Evolutionary conservation across 2,797 vertebrate species (phyloP), one percentile per base, ranked within the genome.

Genomic region (Phrynocephalus vlangalii): DNA sequence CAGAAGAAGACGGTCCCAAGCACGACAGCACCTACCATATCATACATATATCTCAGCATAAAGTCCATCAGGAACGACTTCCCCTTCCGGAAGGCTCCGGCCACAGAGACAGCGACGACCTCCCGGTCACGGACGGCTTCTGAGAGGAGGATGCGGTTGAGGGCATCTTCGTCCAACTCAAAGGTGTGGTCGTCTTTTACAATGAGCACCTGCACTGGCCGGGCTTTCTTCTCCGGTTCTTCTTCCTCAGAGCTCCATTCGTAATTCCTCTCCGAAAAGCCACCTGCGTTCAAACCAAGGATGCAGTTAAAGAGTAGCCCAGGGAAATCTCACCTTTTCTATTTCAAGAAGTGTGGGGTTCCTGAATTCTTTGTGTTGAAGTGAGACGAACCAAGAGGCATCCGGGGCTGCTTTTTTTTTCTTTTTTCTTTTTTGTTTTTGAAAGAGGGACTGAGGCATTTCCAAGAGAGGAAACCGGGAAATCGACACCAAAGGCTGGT

Each of bases 11-110:
- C 33, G 33, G 48, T 10, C 15, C 24, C 18, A 44, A 44, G 5
- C 38, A 44, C 38, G 38, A 44, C 33, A 18, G 52, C 30, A 73
- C 96, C 86, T 93, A 99, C 99, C 90, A 98, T 98, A 44, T 97
- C 98, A 96, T 99, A 99, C 99, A 99, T 99, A 94, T 98, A 99
- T 0, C 99, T 97, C 95, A 99, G 96, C 99, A 99, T 99, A 95
- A 99, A 99, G 96, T 99, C 99, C 99, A 99, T 99, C 88, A 99
- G 98, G 96, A 99, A 99, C 0, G 99, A 99, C 92, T 99, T 99
- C 52, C 99, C 99, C 97, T 99, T 99, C 15, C 99, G 97, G 91
- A 99, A 99, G 44, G 99, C 99, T 83, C 99, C 99, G 2, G 99
- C 99, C 22, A 99, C 99, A 0, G 99, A 99, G 87, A 99, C 98